Percentiles rank a stretch among this genome's conserved stretches.
These are phyloP conservation scores for Anticlea derivata DNA, from an alignment of 2,888 invertebrate species.

Conservation along the genomic window DNA sequence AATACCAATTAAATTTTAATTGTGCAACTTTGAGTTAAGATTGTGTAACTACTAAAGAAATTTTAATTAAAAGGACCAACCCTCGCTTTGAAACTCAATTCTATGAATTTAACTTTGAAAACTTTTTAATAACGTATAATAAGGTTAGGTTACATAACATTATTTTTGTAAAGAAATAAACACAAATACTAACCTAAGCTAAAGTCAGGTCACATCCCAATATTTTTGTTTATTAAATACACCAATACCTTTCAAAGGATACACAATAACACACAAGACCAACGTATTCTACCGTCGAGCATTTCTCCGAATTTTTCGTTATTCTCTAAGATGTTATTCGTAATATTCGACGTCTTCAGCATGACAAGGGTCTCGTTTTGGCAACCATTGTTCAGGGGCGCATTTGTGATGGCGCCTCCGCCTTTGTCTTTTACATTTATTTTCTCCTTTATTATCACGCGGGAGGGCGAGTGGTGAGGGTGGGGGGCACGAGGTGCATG, in stretches of 20 bases:
- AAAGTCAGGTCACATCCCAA: constrained; percentile 11
- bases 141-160: constrained; percentile 11
- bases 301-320: constrained; percentile 9
- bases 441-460: constrained; percentile 31
- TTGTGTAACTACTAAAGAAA: constrained; percentile 6
- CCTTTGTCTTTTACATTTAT: constrained; percentile 41
- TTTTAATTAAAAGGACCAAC: constrained; percentile 9
- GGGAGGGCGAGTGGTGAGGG: not conserved
- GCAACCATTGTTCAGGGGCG: constrained; percentile 47
- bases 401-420: constrained; percentile 45
- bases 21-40: constrained; percentile 3
- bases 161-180: constrained; percentile 1
- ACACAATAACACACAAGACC: constrained; percentile 18
- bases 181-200: no score
- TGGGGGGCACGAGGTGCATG: not conserved
- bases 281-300: not conserved
- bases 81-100: constrained; percentile 15
- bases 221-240: constrained; percentile 3
- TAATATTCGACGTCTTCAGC: constrained; percentile 38
- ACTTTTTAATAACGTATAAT: constrained; percentile 32
- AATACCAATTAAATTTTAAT: not conserved
- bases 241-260: not conserved
- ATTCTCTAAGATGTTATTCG: constrained; percentile 30
- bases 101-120: constrained; percentile 20
- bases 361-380: constrained; percentile 33